Base-by-base conservation (phyloP, 35 echinoderm and acorn worm species). In the Ptychodera flava region DNA sequence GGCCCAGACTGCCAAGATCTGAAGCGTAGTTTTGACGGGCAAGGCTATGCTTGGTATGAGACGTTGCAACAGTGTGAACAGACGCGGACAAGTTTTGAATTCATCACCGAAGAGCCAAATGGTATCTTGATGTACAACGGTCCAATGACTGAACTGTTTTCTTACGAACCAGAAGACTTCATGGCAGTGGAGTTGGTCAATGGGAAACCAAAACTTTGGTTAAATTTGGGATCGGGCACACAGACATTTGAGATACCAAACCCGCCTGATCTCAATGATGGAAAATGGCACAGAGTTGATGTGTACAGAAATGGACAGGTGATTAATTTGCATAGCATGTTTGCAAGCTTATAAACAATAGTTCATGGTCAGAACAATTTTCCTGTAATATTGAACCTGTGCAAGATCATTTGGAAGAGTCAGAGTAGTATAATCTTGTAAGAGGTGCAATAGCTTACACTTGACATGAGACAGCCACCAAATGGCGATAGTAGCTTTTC, bases 51-150 rank as follows among this genome's bases (percentile, higher is more conserved):
- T 45, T 83, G 81, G 34, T 87, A 94, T 16, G 84, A 88, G 0
- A 90, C 92, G 15, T 82, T 99, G 12, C 35, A 91, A 38, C 90
- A 92, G 80, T 99, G 96, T 52, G 91, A 91, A 35, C 81, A 94
- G 33, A 99, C 96, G 15, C 86, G 89, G 75, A 89, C 91, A 1
- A 87, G 87, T 32, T 28, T 99, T 15, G 96, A 99, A 79, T 94
- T 99, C 79, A 94, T 99, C 90, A 99, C 96, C 1, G 36, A 80
- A 22, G 10, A 36, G 28, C 33, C 81, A 36, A 84, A 81, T 12
- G 94, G 94, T 14, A 86, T 88, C 16, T 78, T 99, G 31, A 45
- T 99, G 27, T 99, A 99, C 88, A 99, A 99, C 36, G 96, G 96
- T 16, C 96, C 96, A 16, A 92, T 93, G 35, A 87, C 85, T 1